phyloP scores from a whole-genome alignment of 2,797 vertebrate species.

The Sebastes kiyomatsui region DNA sequence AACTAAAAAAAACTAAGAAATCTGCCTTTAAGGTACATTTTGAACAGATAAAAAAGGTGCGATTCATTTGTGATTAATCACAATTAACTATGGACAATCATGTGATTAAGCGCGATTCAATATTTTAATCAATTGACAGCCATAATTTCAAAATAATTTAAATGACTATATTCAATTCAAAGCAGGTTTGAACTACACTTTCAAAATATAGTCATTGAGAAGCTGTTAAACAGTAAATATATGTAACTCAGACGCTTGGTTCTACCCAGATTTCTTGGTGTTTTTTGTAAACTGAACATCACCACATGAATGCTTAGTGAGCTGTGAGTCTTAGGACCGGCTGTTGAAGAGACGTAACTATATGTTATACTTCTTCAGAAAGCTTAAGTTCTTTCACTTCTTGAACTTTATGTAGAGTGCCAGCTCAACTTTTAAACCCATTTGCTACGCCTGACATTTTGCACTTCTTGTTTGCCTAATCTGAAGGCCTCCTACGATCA shows the following conservation, averaged over 20 bases:
- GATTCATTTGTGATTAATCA: too few relatives aligned
- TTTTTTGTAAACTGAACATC: not conserved
- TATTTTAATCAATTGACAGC: too few relatives aligned
- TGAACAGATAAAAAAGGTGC: too few relatives aligned
- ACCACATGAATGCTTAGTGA: not conserved
- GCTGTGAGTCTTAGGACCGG: not conserved
- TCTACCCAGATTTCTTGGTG: not conserved
- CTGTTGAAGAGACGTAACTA: not conserved
- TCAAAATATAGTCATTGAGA: not conserved
- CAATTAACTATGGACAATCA: too few relatives aligned
- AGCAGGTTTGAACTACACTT: not conserved
- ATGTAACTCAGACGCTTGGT: not conserved
- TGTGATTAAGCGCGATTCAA: too few relatives aligned
- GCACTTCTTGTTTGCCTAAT: conserved; percentile 16
- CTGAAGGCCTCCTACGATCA: conserved; percentile 22
- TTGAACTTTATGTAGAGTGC: conserved; percentile 16
- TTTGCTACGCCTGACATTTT: conserved; percentile 27
- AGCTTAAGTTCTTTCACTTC: not conserved
- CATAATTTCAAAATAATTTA: not conserved
- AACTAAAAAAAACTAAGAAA: too few relatives aligned
- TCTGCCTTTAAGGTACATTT: too few relatives aligned
- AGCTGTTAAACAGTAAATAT: not conserved
- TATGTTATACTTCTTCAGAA: not conserved
- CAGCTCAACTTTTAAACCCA: conserved; percentile 4
- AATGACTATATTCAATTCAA: not conserved